phyloP scores from a whole-genome alignment of 2,888 invertebrate genomes.

The Sepioteuthis lessoniana region DNA sequence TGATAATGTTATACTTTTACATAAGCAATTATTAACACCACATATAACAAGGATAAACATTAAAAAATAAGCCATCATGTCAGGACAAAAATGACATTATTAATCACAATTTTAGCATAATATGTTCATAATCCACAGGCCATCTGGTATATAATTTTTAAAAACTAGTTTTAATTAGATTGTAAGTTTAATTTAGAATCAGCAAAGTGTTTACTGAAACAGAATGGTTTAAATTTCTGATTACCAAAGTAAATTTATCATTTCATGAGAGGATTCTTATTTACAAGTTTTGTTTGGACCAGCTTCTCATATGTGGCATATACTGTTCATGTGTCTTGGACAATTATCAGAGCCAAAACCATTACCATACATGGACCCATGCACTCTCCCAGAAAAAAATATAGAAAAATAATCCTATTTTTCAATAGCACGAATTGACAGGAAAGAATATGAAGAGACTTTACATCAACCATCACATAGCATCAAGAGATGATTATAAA shows the following conservation, averaged over 20 bases:
- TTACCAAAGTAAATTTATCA: not conserved
- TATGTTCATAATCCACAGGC: not conserved
- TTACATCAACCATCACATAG: not conserved
- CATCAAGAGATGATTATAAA: not conserved
- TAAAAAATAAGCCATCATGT: not conserved
- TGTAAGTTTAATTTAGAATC: not conserved
- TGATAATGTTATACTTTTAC: not conserved
- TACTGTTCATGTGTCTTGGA: not conserved
- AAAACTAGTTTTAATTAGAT: not conserved
- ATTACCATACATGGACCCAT: not conserved
- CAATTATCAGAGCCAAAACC: not conserved
- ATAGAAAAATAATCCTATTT: slow-evolving; percentile 8
- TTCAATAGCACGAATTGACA: not conserved
- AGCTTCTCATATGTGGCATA: not conserved
- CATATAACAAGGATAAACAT: not conserved
- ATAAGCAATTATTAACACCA: not conserved
- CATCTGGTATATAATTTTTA: not conserved
- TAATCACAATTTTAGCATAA: slow-evolving; percentile 15
- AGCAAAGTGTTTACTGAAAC: not conserved
- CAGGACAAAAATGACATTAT: slow-evolving; percentile 24
- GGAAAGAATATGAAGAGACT: not conserved
- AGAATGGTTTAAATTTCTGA: not conserved
- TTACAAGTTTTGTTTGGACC: not conserved
- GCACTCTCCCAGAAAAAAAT: not conserved
- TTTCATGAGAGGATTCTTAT: not conserved